phyloP scores from a whole-genome alignment of 1,140 invertebrate species.

The Sarcophaga bullata region DNA sequence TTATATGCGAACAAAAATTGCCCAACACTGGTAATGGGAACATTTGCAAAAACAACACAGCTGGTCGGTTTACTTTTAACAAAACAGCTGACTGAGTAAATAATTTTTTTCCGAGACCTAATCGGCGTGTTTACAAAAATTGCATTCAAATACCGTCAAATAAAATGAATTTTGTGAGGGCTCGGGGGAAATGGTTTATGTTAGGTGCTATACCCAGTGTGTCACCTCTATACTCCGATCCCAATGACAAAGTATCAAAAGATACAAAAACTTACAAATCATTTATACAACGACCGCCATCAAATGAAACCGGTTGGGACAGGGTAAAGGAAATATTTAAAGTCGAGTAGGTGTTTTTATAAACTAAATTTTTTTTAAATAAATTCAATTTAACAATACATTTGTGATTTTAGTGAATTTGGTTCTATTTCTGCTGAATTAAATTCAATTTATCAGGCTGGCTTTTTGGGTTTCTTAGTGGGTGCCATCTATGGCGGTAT shows the following conservation, averaged over 20 bases:
- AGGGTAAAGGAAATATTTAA: constrained; percentile 67
- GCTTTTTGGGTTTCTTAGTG: constrained; percentile 68
- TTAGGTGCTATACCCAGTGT: neutral
- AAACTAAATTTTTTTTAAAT: constrained; percentile 23
- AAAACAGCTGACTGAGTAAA: too few relatives aligned
- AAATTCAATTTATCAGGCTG: constrained; percentile 69
- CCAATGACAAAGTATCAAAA: constrained; percentile 46
- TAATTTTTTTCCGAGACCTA: neutral
- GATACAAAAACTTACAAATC: constrained; percentile 60
- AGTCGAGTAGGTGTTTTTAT: constrained; percentile 63
- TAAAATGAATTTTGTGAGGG: constrained; percentile 4
- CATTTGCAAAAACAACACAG: too few relatives aligned
- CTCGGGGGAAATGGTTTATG: neutral
- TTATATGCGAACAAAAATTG: too few relatives aligned
- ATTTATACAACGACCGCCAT: constrained; percentile 47
- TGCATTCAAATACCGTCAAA: neutral
- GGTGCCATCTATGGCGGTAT: constrained; percentile 74
- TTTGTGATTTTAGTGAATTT: constrained; percentile 70
- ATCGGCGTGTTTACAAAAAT: neutral
- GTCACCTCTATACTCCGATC: constrained; percentile 14
- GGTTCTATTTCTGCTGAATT: constrained; percentile 71
- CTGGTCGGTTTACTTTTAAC: too few relatives aligned
- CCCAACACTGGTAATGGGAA: too few relatives aligned
- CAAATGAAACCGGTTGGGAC: constrained; percentile 65
- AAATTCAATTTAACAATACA: neutral